Percentiles rank a stretch among this genome's conserved stretches.
Evolutionary conservation across 1,140 invertebrate genomes (phyloP).

Genomic region (Nephila pilipes): DNA sequence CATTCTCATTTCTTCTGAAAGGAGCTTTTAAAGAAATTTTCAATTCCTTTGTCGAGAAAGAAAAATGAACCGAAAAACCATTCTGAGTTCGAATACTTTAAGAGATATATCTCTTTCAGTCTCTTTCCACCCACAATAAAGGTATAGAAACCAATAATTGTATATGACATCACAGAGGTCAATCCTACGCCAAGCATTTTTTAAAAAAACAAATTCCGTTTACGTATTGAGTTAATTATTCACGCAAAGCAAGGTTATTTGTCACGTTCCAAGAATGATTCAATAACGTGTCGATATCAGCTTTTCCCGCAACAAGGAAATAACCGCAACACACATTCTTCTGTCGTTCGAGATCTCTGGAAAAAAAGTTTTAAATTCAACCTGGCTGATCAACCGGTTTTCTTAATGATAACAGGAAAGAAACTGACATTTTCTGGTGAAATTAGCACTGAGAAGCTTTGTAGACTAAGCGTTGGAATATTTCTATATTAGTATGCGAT

Average conservation of each 20-base stretch:
- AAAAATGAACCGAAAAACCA: too few relatives aligned
- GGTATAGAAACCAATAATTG: not conserved
- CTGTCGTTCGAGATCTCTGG: not conserved
- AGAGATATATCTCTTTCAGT: too few relatives aligned
- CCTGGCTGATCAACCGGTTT: slow-evolving; percentile 46
- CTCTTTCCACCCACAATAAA: not conserved
- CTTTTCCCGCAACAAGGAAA: slow-evolving; percentile 11
- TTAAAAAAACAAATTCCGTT: not conserved
- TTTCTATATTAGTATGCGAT: not conserved
- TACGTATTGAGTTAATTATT: slow-evolving; percentile 24
- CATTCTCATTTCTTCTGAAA: too few relatives aligned
- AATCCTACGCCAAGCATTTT: not conserved
- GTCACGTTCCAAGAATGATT: slow-evolving; percentile 25
- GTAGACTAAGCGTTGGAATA: not conserved
- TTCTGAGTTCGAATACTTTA: too few relatives aligned
- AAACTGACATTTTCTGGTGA: slow-evolving; percentile 31
- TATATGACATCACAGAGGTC: slow-evolving; percentile 51
- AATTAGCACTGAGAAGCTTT: not conserved
- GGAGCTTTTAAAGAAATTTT: too few relatives aligned
- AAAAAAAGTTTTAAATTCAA: not conserved
- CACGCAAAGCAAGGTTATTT: slow-evolving; percentile 26
- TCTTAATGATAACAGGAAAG: slow-evolving; percentile 7
- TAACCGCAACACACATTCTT: not conserved
- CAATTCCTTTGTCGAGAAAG: too few relatives aligned
- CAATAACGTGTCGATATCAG: slow-evolving; percentile 38